phyloP scores from a whole-genome alignment of 1,140 invertebrate species.

The Drosophila pseudoananassae region DNA sequence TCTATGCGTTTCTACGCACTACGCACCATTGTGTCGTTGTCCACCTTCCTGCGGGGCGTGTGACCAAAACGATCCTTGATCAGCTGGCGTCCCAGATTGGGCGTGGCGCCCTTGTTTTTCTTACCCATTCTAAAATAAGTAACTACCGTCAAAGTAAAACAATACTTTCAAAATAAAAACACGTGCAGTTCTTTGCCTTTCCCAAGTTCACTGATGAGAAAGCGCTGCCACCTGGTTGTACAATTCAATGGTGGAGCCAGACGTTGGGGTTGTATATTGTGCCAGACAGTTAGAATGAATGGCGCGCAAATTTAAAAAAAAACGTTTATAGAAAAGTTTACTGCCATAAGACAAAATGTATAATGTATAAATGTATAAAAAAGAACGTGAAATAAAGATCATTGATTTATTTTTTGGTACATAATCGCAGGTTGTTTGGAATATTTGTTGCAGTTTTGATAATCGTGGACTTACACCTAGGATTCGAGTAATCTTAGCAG shows the following conservation, averaged over 20 bases:
- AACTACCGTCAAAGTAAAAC: neutral
- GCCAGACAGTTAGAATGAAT: neutral
- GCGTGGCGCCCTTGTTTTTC: conserved; percentile 62
- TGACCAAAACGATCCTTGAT: conserved; percentile 91
- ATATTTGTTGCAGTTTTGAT: conserved; percentile 15
- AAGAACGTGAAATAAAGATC: no score
- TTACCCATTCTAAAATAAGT: conserved; percentile 51
- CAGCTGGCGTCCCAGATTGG: conserved; percentile 88
- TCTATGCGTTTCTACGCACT: neutral
- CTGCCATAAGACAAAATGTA: no score
- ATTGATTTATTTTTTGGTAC: conserved; percentile 32
- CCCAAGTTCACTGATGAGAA: neutral
- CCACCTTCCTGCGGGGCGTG: conserved; percentile 86
- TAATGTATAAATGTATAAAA: no score
- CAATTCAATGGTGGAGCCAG: neutral
- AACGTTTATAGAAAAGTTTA: neutral
- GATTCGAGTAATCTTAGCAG: conserved; percentile 14
- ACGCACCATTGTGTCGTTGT: conserved; percentile 87
- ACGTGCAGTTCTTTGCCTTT: neutral
- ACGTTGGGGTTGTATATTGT: neutral
- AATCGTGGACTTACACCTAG: conserved; percentile 16
- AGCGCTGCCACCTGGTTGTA: neutral
- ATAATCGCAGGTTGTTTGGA: conserved; percentile 42
- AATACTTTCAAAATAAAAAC: conserved; percentile 2
- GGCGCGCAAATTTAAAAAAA: neutral